Conservation (phyloP, 2,113 vertebrate species). For the Megaptera novaeangliae region DNA sequence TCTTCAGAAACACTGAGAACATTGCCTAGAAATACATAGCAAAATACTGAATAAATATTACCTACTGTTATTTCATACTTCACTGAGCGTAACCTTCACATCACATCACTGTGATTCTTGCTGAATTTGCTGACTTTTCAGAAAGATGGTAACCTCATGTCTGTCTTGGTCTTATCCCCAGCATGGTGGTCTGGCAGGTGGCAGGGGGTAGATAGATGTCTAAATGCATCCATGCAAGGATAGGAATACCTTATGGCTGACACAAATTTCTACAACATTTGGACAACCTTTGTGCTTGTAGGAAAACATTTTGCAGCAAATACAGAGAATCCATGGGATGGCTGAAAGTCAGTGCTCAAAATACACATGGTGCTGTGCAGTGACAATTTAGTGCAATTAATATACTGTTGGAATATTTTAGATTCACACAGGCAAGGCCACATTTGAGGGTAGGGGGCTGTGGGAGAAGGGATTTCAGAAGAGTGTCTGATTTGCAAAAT, state of each 20-base stretch:
- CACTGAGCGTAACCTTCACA: not conserved
- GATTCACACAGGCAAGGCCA: not conserved
- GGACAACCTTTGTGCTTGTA: not conserved
- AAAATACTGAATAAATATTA: not conserved
- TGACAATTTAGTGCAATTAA: not conserved
- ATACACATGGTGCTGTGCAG: not conserved
- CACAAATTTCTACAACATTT: slow-evolving; percentile 73
- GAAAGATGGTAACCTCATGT: not conserved
- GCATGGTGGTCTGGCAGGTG: not conserved
- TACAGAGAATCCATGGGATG: not conserved
- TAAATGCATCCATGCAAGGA: slow-evolving; percentile 25
- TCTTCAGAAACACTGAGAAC: not conserved
- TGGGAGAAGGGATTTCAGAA: not conserved
- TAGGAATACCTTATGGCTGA: slow-evolving; percentile 49
- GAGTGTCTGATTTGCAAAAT: not conserved
- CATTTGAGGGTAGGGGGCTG: not conserved
- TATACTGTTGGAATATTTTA: not conserved
- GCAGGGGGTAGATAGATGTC: not conserved
- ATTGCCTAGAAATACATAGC: not conserved
- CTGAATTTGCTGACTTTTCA: not conserved
- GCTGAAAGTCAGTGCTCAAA: not conserved
- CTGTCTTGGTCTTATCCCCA: not conserved
- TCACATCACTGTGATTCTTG: not conserved
- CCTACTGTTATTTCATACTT: not conserved
- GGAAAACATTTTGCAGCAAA: not conserved